Evolutionary conservation across 2,888 invertebrate species (phyloP).

Genomic region (Drosophila paranaensis): DNA sequence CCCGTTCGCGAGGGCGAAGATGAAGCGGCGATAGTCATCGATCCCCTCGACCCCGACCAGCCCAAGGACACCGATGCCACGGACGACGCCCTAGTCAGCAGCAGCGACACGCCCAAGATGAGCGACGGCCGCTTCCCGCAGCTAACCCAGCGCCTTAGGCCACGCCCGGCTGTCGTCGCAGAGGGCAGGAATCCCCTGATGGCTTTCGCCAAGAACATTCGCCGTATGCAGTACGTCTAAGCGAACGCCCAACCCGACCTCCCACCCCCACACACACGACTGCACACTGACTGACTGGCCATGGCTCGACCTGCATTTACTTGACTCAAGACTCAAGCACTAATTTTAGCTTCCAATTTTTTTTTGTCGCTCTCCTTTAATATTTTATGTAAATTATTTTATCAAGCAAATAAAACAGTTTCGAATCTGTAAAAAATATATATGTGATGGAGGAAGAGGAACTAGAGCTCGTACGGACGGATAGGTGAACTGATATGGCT

Average conservation of each 20-base stretch:
- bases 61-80: neutral
- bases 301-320: neutral
- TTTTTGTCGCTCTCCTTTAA: constrained; percentile 7
- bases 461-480: too few species aligned
- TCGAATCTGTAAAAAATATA: neutral
- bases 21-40: neutral
- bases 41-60: constrained; percentile 1
- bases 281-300: neutral
- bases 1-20: constrained; percentile 42
- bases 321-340: neutral
- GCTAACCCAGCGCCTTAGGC: constrained; percentile 40
- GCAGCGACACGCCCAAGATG: neutral
- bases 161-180: constrained; percentile 12
- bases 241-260: neutral
- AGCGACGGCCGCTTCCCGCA: constrained; percentile 11
- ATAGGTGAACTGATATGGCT: too few species aligned
- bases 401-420: constrained; percentile 23
- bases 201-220: constrained; percentile 61
- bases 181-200: constrained; percentile 43
- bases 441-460: too few species aligned
- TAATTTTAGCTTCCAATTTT: neutral
- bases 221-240: constrained; percentile 55
- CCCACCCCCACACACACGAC: neutral
- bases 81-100: neutral
- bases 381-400: constrained; percentile 28